Conservation (phyloP, 1,140 invertebrate genomes). For the Wiebesia pumilae region DNA sequence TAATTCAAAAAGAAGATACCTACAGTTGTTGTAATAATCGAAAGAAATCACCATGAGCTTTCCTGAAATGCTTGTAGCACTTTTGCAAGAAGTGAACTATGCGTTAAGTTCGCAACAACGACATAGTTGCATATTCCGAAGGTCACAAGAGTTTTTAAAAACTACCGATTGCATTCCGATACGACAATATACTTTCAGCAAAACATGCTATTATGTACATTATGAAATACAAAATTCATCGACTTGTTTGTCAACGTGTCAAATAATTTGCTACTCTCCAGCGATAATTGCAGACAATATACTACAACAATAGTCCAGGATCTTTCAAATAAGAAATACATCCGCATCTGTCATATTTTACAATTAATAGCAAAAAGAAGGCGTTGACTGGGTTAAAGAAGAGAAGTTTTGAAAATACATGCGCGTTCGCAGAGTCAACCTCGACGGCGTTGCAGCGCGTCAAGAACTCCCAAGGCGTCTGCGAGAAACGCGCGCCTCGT, state of each 20-base stretch:
- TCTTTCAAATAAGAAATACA: background rate
- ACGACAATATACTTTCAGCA: background rate
- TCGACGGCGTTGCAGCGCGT: background rate
- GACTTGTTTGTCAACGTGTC: slow-evolving; percentile 44
- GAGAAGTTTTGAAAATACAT: slow-evolving; percentile 37
- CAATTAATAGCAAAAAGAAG: slow-evolving; percentile 14
- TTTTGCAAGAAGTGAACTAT: background rate
- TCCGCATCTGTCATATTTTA: slow-evolving; percentile 38
- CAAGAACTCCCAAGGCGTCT: background rate
- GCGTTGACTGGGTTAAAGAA: slow-evolving; percentile 36
- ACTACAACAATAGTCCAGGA: background rate
- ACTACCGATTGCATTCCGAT: background rate
- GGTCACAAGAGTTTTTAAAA: background rate
- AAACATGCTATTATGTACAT: background rate
- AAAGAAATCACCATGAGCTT: background rate
- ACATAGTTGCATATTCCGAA: background rate
- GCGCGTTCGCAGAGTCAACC: background rate
- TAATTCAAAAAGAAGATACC: background rate
- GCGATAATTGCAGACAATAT: background rate
- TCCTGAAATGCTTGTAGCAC: background rate
- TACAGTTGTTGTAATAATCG: background rate
- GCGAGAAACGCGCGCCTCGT: background rate
- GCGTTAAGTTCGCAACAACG: background rate
- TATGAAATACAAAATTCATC: background rate
- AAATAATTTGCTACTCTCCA: slow-evolving; percentile 5